Evolutionary conservation across 2,113 vertebrate genomes (phyloP).

Genomic region (Clarias macrocephalus): DNA sequence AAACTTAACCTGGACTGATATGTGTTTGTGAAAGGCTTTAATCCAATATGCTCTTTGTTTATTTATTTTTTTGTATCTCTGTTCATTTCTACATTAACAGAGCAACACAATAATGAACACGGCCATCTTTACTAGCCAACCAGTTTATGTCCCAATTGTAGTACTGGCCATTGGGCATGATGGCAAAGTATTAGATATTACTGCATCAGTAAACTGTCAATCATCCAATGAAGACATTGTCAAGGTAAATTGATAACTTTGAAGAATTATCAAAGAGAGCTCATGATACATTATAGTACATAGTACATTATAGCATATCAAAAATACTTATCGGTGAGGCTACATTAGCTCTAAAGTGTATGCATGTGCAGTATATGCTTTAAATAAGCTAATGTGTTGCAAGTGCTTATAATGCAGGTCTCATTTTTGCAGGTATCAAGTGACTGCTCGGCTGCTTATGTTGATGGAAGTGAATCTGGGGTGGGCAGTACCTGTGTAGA

Average conservation of each 20-base stretch:
- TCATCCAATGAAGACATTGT: conserved; percentile 83
- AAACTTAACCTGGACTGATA: neutral
- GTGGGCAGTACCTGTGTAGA: conserved; percentile 79
- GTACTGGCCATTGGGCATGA: conserved; percentile 81
- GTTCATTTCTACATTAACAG: conserved; percentile 50
- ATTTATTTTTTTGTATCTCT: neutral
- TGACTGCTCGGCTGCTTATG: conserved; percentile 85
- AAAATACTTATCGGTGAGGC: neutral
- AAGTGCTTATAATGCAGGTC: neutral
- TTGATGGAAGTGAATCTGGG: conserved; percentile 90
- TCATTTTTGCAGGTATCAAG: conserved; percentile 79
- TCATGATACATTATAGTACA: no score
- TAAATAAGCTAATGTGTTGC: neutral
- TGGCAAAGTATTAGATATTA: conserved; percentile 76
- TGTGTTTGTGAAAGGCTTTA: neutral
- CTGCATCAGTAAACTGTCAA: conserved; percentile 80
- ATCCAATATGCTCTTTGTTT: neutral
- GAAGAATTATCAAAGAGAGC: no score
- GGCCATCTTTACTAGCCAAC: conserved; percentile 83
- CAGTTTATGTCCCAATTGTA: conserved; percentile 82
- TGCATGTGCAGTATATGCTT: neutral
- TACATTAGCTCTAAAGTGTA: neutral
- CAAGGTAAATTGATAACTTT: conserved; percentile 74
- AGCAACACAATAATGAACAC: conserved; percentile 81
- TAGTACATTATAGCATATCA: neutral